Conservation (phyloP, 2,113 vertebrate species). For the Sinocyclocheilus grahami region DNA sequence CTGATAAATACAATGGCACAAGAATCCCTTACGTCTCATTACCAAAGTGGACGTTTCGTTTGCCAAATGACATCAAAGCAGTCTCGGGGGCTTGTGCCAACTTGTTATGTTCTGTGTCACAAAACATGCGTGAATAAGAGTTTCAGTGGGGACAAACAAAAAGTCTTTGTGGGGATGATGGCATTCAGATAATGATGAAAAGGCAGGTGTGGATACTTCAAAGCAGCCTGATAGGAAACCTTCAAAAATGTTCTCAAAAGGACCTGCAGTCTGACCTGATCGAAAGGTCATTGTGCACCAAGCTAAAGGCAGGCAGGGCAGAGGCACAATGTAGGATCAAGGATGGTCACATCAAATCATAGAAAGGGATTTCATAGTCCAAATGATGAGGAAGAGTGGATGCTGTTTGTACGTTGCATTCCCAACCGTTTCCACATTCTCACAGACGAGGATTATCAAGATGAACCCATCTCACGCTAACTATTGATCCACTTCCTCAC, state of each 20-base stretch:
- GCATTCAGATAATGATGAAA: conserved; percentile 45
- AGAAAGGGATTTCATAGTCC: conserved; percentile 34
- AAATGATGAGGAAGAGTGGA: conserved; percentile 39
- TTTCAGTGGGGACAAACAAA: conserved; percentile 57
- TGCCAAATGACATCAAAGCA: conserved; percentile 49
- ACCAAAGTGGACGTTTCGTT: conserved; percentile 37
- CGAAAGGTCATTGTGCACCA: conserved; percentile 42
- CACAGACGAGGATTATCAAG: conserved; percentile 62
- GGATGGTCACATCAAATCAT: conserved; percentile 24
- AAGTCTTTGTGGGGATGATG: conserved; percentile 43
- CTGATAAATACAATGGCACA: conserved; percentile 54
- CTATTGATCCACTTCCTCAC: conserved; percentile 71
- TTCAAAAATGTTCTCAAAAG: conserved; percentile 44
- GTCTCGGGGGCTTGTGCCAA: conserved; percentile 38
- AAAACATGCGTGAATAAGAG: conserved; percentile 43
- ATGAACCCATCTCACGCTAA: conserved; percentile 64
- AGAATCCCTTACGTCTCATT: conserved; percentile 55
- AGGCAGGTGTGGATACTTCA: conserved; percentile 54
- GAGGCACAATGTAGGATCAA: conserved; percentile 34
- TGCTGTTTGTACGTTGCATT: conserved; percentile 26
- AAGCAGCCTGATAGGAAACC: conserved; percentile 36
- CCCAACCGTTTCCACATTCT: conserved; percentile 48
- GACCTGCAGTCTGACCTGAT: conserved; percentile 17
- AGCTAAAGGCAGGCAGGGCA: conserved; percentile 42
- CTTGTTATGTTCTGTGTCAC: conserved; percentile 40